Percentiles rank a stretch among this genome's conserved stretches.
phyloP scores from a whole-genome alignment of 2,797 vertebrate species.

The Otus scops region DNA sequence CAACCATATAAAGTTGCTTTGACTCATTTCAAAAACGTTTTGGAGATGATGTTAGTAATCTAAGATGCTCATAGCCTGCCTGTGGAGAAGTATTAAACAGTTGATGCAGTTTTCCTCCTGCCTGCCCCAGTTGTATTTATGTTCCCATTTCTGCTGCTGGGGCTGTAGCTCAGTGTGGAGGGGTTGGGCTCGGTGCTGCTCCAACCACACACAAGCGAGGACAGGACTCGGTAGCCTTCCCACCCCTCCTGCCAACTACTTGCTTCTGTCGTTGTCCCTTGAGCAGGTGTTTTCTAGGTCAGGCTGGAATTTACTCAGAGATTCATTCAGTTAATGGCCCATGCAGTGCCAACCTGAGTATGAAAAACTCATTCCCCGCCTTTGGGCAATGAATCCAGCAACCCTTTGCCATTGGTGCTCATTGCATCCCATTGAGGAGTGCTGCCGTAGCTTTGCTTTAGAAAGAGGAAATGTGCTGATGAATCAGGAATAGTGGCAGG shows the following conservation, averaged over 20 bases:
- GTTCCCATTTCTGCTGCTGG: background rate
- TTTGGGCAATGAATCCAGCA: background rate
- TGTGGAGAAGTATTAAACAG: background rate
- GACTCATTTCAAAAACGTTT: background rate
- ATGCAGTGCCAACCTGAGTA: background rate
- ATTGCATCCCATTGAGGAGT: accelerated
- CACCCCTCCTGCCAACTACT: background rate
- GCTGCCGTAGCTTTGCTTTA: background rate
- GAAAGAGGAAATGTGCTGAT: background rate
- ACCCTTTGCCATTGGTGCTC: background rate
- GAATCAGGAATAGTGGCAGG: background rate
- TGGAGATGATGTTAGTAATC: background rate
- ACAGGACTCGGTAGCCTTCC: background rate
- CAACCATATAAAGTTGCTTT: background rate
- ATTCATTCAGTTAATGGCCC: background rate
- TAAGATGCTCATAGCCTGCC: background rate
- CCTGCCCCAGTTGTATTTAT: background rate
- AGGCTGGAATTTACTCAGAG: background rate
- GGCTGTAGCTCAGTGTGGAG: background rate
- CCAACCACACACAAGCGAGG: accelerated
- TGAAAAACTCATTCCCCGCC: background rate
- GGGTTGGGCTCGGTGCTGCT: accelerated
- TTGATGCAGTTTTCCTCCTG: background rate
- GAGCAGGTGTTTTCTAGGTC: background rate
- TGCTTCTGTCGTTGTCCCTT: background rate